Conservation (phyloP, 2,888 invertebrate species). For the Cinara cedri region DNA sequence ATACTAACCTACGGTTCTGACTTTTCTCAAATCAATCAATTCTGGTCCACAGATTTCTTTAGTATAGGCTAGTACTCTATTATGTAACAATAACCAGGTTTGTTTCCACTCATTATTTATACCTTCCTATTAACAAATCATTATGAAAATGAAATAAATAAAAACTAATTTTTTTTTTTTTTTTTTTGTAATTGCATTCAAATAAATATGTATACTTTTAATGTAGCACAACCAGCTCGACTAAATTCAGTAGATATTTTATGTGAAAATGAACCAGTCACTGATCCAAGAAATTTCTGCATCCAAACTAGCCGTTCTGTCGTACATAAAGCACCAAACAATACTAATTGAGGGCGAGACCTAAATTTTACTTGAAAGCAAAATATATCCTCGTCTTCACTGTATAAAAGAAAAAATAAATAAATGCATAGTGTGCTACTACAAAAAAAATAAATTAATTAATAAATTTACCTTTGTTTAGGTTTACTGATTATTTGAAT, state of each 20-base stretch:
- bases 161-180: neutral
- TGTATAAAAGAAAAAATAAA: slow-evolving; percentile 60
- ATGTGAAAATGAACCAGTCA: slow-evolving; percentile 72
- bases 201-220: slow-evolving; percentile 69
- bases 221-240: slow-evolving; percentile 81
- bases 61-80: slow-evolving; percentile 71
- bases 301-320: slow-evolving; percentile 73
- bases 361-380: slow-evolving; percentile 68
- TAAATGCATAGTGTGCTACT: neutral
- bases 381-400: slow-evolving; percentile 68
- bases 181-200: neutral
- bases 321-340: slow-evolving; percentile 60
- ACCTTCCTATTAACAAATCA: slow-evolving; percentile 67
- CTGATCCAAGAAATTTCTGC: slow-evolving; percentile 77
- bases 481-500: slow-evolving; percentile 41
- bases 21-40: slow-evolving; percentile 79
- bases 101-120: slow-evolving; percentile 78
- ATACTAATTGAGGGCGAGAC: slow-evolving; percentile 59
- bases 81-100: slow-evolving; percentile 79
- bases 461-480: slow-evolving; percentile 34
- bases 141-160: slow-evolving; percentile 25
- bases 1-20: slow-evolving; percentile 75
- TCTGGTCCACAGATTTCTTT: slow-evolving; percentile 65
- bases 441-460: slow-evolving; percentile 4
- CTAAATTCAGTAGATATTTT: slow-evolving; percentile 75